Conservation (phyloP, 2,113 vertebrate genomes). For the Coptodon bakossiorum region DNA sequence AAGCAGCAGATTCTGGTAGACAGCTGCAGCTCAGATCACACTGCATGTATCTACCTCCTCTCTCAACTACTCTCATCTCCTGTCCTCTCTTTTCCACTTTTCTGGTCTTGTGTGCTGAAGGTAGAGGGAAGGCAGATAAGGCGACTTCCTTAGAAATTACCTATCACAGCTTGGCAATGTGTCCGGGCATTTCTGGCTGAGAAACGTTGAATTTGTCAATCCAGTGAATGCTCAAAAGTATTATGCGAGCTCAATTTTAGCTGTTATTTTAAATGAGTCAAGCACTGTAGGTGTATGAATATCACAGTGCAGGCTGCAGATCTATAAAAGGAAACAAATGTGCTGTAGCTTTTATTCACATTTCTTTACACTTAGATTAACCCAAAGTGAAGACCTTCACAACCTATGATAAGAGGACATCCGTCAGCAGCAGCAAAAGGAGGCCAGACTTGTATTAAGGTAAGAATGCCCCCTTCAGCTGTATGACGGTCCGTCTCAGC, state of each 20-base stretch:
- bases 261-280: slow-evolving; percentile 25
- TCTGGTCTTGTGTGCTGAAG: slow-evolving; percentile 18
- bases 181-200: slow-evolving; percentile 32
- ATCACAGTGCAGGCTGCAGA: not conserved
- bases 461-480: slow-evolving; percentile 5
- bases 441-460: slow-evolving; percentile 7
- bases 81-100: slow-evolving; percentile 33
- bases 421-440: slow-evolving; percentile 19
- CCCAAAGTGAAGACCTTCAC: slow-evolving; percentile 15
- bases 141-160: slow-evolving; percentile 55
- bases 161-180: slow-evolving; percentile 44
- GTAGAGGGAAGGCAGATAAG: slow-evolving; percentile 44
- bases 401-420: slow-evolving; percentile 15
- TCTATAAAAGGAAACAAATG: slow-evolving; percentile 30
- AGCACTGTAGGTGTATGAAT: slow-evolving; percentile 19
- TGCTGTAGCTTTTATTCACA: slow-evolving; percentile 2
- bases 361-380: slow-evolving; percentile 18
- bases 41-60: slow-evolving; percentile 44
- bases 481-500: not conserved
- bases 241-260: slow-evolving; percentile 34
- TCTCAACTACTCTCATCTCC: slow-evolving; percentile 45
- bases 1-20: slow-evolving; percentile 25
- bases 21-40: slow-evolving; percentile 43
- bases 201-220: slow-evolving; percentile 50
- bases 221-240: slow-evolving; percentile 4